Base-by-base conservation (phyloP, 2,113 vertebrate genomes). In the Myodes glareolus region DNA sequence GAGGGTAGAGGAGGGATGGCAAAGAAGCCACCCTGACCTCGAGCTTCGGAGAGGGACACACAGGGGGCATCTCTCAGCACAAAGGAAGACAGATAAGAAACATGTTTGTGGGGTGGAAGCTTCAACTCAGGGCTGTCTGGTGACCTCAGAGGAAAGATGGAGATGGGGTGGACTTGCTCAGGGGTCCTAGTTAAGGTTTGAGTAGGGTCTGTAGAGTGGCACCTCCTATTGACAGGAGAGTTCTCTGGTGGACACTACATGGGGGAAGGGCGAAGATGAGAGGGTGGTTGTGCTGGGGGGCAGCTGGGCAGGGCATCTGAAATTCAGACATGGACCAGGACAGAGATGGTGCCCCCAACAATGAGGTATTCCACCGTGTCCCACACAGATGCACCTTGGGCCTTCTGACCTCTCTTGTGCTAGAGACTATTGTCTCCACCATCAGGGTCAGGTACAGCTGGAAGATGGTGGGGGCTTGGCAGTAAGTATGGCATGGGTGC, bases 241-340 rank as follows among this genome's bases (percentile, higher is more conserved):
- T 12, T 0, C 47, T 9, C 1, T 0, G 4, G 19, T 1, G 0
- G 5, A 8, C 0, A 0, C 42, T 39, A n/a, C 45, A 23, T 16
- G 11, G 12, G 5, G 5, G 1, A 1, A 0, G 39, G 29, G 29
- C 27, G 29, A 33, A 52, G 6, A 23, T 23, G 42, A 86, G 10
- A 27, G 16, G 14, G 0, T 12, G 42, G 6, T 2, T 5, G 29
- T 31, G 39, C 21, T 8, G 27, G 13, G 77, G 31, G 39, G 27
- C 50, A 5, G 17, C 45, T 25, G 25, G 50, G 5, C 19, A 45
- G 52, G n/a, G 16, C 47, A 19, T 39, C 3, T 33, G 65, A 21
- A 23, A 72, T 10, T 36, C 21, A 82, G 19, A 42, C 80, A 50
- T 27, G 55, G 39, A 92, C 31, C 42, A 52, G 36, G 23, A 8